Evolutionary conservation across 2,113 vertebrate genomes (phyloP).

Genomic region (Thunnus thynnus): DNA sequence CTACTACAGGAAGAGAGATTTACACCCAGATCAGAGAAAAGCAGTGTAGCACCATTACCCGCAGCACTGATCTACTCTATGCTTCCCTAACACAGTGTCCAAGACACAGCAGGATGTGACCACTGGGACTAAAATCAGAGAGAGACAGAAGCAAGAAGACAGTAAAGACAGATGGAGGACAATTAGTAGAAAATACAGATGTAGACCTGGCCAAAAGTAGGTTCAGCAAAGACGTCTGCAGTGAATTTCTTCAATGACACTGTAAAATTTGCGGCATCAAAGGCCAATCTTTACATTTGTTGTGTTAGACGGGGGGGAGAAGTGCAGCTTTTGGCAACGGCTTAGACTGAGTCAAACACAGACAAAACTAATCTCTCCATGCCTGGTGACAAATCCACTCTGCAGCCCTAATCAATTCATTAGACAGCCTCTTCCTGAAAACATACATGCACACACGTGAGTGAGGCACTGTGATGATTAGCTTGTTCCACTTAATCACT

Average conservation of each 20-base stretch:
- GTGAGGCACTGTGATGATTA: conserved; percentile 67
- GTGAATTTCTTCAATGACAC: neutral
- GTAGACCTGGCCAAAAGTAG: neutral
- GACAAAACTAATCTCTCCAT: conserved; percentile 66
- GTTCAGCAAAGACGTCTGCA: neutral
- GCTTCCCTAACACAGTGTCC: conserved; percentile 1
- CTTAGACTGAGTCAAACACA: conserved; percentile 45
- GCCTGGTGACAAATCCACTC: conserved; percentile 71
- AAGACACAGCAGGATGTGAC: conserved; percentile 4
- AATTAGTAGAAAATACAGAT: neutral
- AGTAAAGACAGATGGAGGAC: neutral
- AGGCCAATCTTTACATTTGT: conserved; percentile 62
- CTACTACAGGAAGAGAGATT: neutral
- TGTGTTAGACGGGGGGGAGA: conserved; percentile 24
- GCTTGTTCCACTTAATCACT: conserved; percentile 79
- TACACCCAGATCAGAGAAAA: conserved; percentile 16
- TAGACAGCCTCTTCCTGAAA: conserved; percentile 27
- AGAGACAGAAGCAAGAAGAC: neutral
- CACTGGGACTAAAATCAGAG: neutral
- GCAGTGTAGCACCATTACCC: conserved; percentile 1
- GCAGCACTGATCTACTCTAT: neutral
- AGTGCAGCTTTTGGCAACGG: conserved; percentile 43
- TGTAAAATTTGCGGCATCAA: conserved; percentile 60
- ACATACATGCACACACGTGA: conserved; percentile 5
- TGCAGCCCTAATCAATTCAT: conserved; percentile 67